Evolutionary conservation across 2,888 invertebrate species (phyloP).

Genomic region (Xestia ashworthii): DNA sequence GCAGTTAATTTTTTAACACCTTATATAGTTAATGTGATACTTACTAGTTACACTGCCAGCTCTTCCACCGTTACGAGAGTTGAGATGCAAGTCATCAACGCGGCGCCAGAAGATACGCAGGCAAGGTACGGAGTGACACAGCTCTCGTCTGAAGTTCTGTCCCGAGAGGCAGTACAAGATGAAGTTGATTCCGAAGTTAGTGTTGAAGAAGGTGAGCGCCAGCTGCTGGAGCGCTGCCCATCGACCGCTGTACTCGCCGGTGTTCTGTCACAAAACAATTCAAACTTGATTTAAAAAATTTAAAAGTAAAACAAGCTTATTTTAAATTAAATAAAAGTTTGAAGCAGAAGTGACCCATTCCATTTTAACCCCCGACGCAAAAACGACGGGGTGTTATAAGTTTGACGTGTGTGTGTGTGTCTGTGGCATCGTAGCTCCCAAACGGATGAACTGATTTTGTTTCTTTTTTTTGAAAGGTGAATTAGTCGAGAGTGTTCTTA

Average conservation of each 20-base stretch:
- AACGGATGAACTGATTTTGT: too few species aligned
- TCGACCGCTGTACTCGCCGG: constrained; percentile 78
- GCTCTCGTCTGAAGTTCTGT: constrained; percentile 92
- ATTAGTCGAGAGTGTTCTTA: too few species aligned
- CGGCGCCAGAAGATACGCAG: constrained; percentile 51
- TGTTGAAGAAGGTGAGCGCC: constrained; percentile 93
- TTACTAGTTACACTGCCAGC: constrained; percentile 79
- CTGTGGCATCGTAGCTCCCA: too few species aligned
- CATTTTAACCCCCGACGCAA: background rate
- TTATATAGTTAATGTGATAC: constrained; percentile 57
- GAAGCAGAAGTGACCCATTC: background rate
- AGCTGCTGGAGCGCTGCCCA: constrained; percentile 92
- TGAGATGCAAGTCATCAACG: constrained; percentile 54
- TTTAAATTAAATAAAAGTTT: background rate
- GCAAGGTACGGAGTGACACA: constrained; percentile 78
- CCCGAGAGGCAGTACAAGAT: constrained; percentile 95
- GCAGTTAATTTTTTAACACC: too few species aligned
- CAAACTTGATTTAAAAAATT: background rate
- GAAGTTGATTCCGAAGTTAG: constrained; percentile 96
- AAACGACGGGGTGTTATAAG: too few species aligned
- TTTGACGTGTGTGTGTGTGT: too few species aligned
- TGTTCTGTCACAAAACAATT: constrained; percentile 67
- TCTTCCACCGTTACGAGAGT: constrained; percentile 62
- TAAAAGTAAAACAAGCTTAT: background rate
- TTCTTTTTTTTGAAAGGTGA: too few species aligned